Conservation (phyloP, 2,797 vertebrate genomes). For the Streptopelia turtur region DNA sequence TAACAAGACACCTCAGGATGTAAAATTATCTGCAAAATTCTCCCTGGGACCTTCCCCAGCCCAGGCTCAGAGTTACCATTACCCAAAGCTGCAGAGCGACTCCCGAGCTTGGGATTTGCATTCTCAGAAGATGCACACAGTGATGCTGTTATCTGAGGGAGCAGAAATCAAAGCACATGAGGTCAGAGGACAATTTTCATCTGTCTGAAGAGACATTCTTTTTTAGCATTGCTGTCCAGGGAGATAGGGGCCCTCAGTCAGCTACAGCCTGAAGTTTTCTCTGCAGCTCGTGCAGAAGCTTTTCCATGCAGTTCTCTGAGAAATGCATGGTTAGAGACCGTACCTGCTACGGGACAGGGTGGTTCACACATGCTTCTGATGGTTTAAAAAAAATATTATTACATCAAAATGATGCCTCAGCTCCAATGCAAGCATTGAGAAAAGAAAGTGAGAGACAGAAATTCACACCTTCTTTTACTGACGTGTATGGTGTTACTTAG, state of each 20-base stretch:
- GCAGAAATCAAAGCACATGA: background rate
- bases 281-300: background rate
- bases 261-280: background rate
- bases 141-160: background rate
- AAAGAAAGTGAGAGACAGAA: background rate
- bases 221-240: background rate
- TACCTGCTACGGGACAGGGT: background rate
- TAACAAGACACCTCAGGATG: constrained; percentile 8
- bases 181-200: constrained; percentile 5
- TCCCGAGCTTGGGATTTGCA: background rate
- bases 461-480: background rate
- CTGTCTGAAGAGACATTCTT: background rate
- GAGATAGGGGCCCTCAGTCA: background rate
- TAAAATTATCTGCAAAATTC: background rate
- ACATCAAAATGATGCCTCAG: background rate
- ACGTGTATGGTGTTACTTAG: background rate
- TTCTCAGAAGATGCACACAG: background rate
- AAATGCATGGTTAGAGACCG: background rate
- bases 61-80: background rate
- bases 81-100: background rate
- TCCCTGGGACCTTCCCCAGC: background rate
- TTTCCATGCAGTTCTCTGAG: background rate
- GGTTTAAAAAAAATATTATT: background rate
- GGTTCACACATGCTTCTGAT: background rate
- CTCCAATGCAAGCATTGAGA: background rate